Conservation (phyloP, 2,797 vertebrate genomes). For the Falco columbarius region DNA sequence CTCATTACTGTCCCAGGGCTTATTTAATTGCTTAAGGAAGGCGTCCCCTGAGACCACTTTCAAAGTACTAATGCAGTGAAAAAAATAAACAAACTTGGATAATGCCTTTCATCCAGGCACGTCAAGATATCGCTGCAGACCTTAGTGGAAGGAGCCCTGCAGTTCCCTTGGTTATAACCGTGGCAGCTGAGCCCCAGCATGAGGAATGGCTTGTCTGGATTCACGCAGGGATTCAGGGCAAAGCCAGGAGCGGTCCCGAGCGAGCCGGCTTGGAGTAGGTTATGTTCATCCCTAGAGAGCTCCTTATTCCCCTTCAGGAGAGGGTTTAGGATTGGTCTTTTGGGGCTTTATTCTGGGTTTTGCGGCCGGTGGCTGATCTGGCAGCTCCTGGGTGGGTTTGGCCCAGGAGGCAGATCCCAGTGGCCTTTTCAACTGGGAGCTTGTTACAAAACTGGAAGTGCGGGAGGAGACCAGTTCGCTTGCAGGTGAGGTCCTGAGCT, state of each 20-base stretch:
- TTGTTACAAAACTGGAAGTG: background rate
- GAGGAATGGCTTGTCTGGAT: rapidly evolving
- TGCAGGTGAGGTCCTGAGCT: background rate
- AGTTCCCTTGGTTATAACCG: rapidly evolving
- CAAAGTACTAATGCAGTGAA: background rate
- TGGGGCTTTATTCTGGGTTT: background rate
- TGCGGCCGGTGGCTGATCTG: background rate
- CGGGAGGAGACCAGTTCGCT: background rate
- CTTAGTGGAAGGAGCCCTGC: background rate
- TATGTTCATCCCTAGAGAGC: background rate
- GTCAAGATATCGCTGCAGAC: background rate
- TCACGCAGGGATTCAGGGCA: background rate
- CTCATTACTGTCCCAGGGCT: background rate
- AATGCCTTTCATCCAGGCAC: background rate
- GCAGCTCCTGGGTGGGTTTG: background rate
- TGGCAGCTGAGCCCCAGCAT: background rate
- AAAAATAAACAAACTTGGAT: background rate
- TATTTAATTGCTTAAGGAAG: background rate
- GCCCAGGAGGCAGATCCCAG: rapidly evolving
- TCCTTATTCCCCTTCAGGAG: background rate
- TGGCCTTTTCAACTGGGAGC: background rate
- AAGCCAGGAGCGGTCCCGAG: background rate
- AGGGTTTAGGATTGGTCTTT: background rate
- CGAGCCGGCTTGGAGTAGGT: background rate
- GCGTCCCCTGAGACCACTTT: background rate